Evolutionary conservation across 2,113 vertebrate species (phyloP).

Genomic region (Pithys albifrons): DNA sequence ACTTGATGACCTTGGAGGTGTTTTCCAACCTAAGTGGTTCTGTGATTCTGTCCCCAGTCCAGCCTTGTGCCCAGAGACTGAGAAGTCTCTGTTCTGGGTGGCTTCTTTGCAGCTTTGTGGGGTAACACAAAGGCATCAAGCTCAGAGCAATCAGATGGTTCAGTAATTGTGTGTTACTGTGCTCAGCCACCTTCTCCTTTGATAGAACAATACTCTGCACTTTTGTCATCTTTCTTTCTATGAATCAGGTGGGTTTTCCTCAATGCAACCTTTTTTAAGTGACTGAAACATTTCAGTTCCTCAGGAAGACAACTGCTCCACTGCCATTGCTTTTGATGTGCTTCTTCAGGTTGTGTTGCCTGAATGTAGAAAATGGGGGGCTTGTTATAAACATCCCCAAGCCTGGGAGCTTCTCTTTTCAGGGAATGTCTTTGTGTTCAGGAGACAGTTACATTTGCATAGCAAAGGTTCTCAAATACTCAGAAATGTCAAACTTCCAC

Average conservation of each 20-base stretch:
- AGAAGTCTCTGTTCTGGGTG: neutral
- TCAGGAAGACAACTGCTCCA: neutral
- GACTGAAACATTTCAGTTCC: neutral
- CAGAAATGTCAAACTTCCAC: neutral
- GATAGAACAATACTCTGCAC: neutral
- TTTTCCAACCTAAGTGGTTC: neutral
- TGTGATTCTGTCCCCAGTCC: neutral
- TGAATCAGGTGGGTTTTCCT: neutral
- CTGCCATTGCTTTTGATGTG: neutral
- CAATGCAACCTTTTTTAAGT: neutral
- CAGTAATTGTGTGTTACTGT: neutral
- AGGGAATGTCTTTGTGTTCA: neutral
- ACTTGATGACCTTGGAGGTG: accelerated
- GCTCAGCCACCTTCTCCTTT: neutral
- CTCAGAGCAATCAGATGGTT: neutral
- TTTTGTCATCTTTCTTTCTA: neutral
- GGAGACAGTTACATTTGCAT: neutral
- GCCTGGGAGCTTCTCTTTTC: neutral
- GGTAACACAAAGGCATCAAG: neutral
- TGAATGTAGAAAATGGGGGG: neutral
- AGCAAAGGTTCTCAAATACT: neutral
- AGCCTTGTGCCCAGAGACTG: neutral
- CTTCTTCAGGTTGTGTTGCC: neutral
- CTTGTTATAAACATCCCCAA: neutral
- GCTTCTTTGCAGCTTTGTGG: neutral